Evolutionary conservation across 1,140 invertebrate species (phyloP).

Genomic region (Scaptomyza pallida): DNA sequence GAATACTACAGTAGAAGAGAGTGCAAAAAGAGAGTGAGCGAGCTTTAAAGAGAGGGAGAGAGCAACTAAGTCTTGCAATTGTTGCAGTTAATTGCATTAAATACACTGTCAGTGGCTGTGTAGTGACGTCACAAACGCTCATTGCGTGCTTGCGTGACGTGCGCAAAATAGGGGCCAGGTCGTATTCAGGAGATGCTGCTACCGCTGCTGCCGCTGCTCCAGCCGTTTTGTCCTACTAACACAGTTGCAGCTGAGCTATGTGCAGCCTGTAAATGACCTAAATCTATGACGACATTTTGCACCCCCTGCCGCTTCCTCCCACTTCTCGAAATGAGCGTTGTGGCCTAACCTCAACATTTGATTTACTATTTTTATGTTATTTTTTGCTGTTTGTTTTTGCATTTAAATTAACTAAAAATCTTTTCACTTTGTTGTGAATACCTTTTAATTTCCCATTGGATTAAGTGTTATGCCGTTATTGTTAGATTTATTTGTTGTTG

Average conservation of each 20-base stretch:
- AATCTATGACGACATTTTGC: constrained; percentile 60
- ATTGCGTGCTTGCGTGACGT: constrained; percentile 50
- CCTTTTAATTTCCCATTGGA: constrained; percentile 31
- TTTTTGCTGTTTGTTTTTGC: constrained; percentile 21
- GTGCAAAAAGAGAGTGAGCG: no score
- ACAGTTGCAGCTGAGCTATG: constrained; percentile 38
- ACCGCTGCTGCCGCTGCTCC: not conserved
- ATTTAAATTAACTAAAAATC: constrained; percentile 35
- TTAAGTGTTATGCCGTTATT: not conserved
- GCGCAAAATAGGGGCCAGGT: constrained; percentile 30
- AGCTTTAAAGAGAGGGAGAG: constrained; percentile 2
- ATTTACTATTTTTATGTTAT: constrained; percentile 8
- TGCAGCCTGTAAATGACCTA: constrained; percentile 57
- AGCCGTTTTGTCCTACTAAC: constrained; percentile 49
- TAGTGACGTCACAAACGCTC: constrained; percentile 67
- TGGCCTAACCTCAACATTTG: constrained; percentile 31
- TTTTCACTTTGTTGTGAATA: constrained; percentile 13
- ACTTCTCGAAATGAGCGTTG: constrained; percentile 22
- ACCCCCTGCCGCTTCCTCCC: no score
- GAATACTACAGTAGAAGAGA: constrained; percentile 45
- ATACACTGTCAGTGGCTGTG: constrained; percentile 32
- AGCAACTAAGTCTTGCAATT: constrained; percentile 17
- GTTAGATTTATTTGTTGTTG: constrained; percentile 6
- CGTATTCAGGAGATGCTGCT: not conserved
- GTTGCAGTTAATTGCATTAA: constrained; percentile 57